These are phyloP conservation scores for Panagrolaimus sp. DNA, from an alignment of 1,140 invertebrate genomes.

Conservation along the genomic window DNA sequence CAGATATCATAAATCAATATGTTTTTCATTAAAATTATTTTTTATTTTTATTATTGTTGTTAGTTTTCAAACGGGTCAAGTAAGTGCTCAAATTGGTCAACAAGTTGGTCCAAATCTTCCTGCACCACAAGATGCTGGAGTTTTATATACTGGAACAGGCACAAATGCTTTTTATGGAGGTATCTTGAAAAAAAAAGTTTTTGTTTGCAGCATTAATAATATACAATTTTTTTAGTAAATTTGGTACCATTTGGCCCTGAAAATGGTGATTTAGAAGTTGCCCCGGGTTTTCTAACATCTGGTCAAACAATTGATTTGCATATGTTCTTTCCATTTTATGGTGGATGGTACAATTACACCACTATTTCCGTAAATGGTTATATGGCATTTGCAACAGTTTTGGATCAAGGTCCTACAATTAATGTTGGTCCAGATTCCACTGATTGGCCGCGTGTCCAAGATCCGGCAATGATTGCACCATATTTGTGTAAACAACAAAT, in stretches of 20 bases:
- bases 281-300: slow-evolving; percentile 54
- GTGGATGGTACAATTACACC: slow-evolving; percentile 57
- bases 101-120: slow-evolving; percentile 7
- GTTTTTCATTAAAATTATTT: neutral
- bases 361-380: slow-evolving; percentile 59
- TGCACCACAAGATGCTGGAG: slow-evolving; percentile 17
- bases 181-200: slow-evolving; percentile 14
- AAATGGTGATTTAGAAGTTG: slow-evolving; percentile 50
- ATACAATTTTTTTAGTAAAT: slow-evolving; percentile 35
- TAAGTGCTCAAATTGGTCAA: neutral
- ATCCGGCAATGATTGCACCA: slow-evolving; percentile 58
- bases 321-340: slow-evolving; percentile 57
- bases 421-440: slow-evolving; percentile 57
- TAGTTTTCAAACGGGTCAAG: neutral
- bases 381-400: slow-evolving; percentile 56
- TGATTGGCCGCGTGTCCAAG: slow-evolving; percentile 56
- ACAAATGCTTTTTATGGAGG: slow-evolving; percentile 33
- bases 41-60: neutral
- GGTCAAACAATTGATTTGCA: slow-evolving; percentile 58
- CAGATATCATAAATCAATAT: neutral
- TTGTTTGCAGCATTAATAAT: too few relatives aligned
- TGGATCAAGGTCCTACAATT: slow-evolving; percentile 57
- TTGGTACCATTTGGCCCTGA: slow-evolving; percentile 56
- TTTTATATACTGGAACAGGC: slow-evolving; percentile 34
- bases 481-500: slow-evolving; percentile 58